Percentiles rank a stretch among this genome's conserved stretches.
phyloP scores from a whole-genome alignment of 2,888 invertebrate genomes.

The Craniophora ligustri region DNA sequence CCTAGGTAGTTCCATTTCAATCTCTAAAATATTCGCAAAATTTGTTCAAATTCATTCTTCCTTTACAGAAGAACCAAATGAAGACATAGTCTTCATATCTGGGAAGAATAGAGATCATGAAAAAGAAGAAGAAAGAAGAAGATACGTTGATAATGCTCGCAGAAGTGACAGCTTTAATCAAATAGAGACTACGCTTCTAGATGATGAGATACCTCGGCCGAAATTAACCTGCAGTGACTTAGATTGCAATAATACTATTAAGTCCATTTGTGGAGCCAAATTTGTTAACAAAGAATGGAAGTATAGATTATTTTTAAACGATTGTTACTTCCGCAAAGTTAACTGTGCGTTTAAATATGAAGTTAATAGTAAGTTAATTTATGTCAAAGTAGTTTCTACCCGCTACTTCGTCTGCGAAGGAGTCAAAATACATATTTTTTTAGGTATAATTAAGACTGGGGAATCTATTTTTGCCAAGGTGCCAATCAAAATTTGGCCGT shows the following conservation, averaged over 20 bases:
- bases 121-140: neutral
- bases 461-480: too few relatives aligned
- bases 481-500: too few relatives aligned
- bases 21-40: too few relatives aligned
- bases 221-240: slow-evolving; percentile 66
- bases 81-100: slow-evolving; percentile 32
- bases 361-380: slow-evolving; percentile 70
- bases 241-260: slow-evolving; percentile 67
- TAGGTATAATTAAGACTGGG: too few relatives aligned
- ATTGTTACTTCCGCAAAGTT: slow-evolving; percentile 79
- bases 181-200: neutral
- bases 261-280: slow-evolving; percentile 72
- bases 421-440: too few relatives aligned
- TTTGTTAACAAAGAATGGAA: slow-evolving; percentile 60
- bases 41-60: too few relatives aligned
- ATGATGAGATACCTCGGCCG: neutral
- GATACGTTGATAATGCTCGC: neutral
- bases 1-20: too few relatives aligned
- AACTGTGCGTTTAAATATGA: slow-evolving; percentile 75
- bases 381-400: too few relatives aligned
- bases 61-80: slow-evolving; percentile 27
- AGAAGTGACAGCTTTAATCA: neutral
- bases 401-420: too few relatives aligned
- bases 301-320: slow-evolving; percentile 75
- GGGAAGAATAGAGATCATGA: slow-evolving; percentile 42